These are phyloP conservation scores for Pantherophis vulpinus DNA, from an alignment of 2,797 vertebrate genomes.

Conservation along the genomic window DNA sequence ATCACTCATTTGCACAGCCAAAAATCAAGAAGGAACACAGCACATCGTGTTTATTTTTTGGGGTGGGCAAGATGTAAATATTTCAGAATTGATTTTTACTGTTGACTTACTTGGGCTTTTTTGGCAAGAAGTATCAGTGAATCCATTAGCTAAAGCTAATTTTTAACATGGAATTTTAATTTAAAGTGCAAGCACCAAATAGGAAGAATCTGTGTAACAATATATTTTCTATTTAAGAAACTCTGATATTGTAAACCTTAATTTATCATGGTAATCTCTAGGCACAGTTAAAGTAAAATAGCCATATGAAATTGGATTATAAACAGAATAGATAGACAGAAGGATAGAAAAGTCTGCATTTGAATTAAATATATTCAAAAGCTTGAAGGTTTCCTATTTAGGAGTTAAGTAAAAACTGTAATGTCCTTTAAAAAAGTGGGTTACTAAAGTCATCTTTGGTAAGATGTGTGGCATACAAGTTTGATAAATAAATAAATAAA, in stretches of 20 bases:
- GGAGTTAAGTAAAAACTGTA: neutral
- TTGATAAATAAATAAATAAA: neutral
- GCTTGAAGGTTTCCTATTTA: neutral
- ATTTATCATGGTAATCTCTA: neutral
- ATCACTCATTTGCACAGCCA: neutral
- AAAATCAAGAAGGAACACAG: neutral
- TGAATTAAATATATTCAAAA: neutral
- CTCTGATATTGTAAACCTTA: neutral
- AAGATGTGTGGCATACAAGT: neutral
- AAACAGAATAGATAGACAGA: neutral
- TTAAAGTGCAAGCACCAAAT: neutral
- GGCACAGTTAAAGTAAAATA: neutral
- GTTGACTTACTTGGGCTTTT: neutral
- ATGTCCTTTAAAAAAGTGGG: neutral
- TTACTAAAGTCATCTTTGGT: neutral
- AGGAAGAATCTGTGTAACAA: neutral
- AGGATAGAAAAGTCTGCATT: neutral
- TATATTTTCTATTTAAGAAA: neutral
- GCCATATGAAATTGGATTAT: neutral
- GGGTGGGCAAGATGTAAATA: neutral
- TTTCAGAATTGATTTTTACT: neutral
- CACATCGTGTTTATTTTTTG: neutral
- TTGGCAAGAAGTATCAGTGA: neutral
- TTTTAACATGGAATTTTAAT: neutral
- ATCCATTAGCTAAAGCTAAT: neutral